Base-by-base conservation (phyloP, 2,113 vertebrate genomes). In the Siniperca knerii region DNA sequence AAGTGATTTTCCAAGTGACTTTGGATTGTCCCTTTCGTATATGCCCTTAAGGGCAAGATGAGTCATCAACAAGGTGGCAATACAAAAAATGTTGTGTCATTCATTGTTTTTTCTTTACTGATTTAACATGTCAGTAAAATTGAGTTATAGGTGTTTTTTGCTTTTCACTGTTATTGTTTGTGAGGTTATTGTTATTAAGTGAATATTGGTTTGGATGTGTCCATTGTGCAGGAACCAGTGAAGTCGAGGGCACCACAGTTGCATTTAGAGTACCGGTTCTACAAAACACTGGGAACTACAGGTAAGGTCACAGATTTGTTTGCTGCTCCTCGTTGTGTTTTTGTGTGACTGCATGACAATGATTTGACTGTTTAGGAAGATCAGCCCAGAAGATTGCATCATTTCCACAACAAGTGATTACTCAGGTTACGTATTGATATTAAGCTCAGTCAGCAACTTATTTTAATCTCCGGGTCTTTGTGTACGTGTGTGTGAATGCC, bases 251-350 rank as follows among this genome's bases (percentile, higher is more conserved):
- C 98, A 54, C 98, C 98, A 29, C 98, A 99, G 93, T 96, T 99
- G 88, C 98, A 99, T 95, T 96, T 99, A 95, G 98, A 99, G 85
- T 99, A 99, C 95, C 97, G 98, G 90, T 99, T 99, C 96, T 99
- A 99, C 95, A 99, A 99, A 93, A 98, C 98, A 35, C 96, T 99
- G 20, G 98, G 98, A 90, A 97, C 95, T 86, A 94, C 97, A 48
- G 98, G 98, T 99, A 93, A 96, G 96, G 60, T 85, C 77, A 75
- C 48, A 58, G 29, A 61, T 46, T 11, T 20, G 18, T 72, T 55
- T 66, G 10, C 50, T 6, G 3, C 35, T 50, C 60, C 33, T 10
- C 3, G 16, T 42, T 13, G 6, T 83, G 73, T 87, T 58, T 48
- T 58, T 67, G 15, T 82, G 52, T 29, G 58, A 37, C 55, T 46